Conservation (phyloP, 1,140 invertebrate genomes). For the Grapholita molesta region DNA sequence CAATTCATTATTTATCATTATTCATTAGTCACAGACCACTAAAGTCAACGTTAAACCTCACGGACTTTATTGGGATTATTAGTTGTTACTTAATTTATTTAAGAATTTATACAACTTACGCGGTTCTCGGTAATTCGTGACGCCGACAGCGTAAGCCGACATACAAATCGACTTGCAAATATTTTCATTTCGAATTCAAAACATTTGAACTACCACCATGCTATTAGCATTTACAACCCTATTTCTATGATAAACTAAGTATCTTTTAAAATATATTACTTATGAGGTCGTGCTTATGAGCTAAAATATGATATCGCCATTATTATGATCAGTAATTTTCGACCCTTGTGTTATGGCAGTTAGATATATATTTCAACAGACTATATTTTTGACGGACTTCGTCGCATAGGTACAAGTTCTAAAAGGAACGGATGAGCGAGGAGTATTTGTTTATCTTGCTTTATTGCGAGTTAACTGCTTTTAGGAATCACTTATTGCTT, state of each 20-base stretch:
- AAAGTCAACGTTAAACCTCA: background rate
- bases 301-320: background rate
- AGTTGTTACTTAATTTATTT: background rate
- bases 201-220: background rate
- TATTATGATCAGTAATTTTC: background rate
- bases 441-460: background rate
- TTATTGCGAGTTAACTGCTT: constrained; percentile 1
- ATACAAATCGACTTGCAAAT: constrained; percentile 3
- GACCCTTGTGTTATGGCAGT: background rate
- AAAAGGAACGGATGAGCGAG: background rate
- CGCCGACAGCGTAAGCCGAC: background rate
- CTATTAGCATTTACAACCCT: background rate
- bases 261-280: background rate
- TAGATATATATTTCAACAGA: background rate
- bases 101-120: background rate
- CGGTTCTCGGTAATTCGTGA: background rate
- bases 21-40: background rate
- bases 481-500: background rate
- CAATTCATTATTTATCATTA: too few species aligned
- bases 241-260: background rate
- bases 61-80: background rate
- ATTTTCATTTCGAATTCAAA: background rate
- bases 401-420: background rate
- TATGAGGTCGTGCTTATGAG: background rate
- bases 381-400: background rate